These are phyloP conservation scores for Penaeus monodon DNA, from an alignment of 2,888 invertebrate species.

Conservation along the genomic window DNA sequence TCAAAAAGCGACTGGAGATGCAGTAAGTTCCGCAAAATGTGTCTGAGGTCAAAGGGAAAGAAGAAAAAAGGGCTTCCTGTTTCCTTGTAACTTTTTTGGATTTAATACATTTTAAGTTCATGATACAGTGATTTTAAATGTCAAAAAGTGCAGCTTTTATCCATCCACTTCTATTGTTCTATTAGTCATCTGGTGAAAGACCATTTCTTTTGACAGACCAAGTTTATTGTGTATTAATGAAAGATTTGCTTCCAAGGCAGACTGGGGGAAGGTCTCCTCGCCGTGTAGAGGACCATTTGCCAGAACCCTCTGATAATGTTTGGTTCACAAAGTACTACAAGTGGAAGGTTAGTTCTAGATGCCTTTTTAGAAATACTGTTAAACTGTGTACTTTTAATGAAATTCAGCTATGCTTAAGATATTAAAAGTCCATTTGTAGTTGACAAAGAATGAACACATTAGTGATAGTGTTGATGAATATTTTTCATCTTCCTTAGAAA, in stretches of 20 bases:
- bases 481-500: too few species aligned
- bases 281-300: slow-evolving; percentile 30
- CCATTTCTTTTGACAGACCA: background rate
- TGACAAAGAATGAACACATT: too few species aligned
- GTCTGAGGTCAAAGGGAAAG: background rate
- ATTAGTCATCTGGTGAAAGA: too few species aligned
- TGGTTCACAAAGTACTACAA: slow-evolving; percentile 47
- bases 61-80: too few species aligned
- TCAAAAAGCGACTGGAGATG: slow-evolving; percentile 38
- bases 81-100: too few species aligned
- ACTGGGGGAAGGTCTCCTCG: slow-evolving; percentile 43
- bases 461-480: too few species aligned
- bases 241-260: slow-evolving; percentile 25
- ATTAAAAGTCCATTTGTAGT: too few species aligned
- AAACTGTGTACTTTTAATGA: background rate
- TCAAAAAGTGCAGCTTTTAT: too few species aligned
- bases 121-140: too few species aligned
- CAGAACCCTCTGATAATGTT: slow-evolving; percentile 46
- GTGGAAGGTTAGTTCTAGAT: slow-evolving; percentile 27
- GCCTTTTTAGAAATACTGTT: background rate
- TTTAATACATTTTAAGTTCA: too few species aligned
- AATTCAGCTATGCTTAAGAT: background rate
- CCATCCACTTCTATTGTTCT: too few species aligned
- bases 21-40: slow-evolving; percentile 27
- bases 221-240: background rate